phyloP scores from a whole-genome alignment of 2,797 vertebrate species.

The Sebastes miniatus region DNA sequence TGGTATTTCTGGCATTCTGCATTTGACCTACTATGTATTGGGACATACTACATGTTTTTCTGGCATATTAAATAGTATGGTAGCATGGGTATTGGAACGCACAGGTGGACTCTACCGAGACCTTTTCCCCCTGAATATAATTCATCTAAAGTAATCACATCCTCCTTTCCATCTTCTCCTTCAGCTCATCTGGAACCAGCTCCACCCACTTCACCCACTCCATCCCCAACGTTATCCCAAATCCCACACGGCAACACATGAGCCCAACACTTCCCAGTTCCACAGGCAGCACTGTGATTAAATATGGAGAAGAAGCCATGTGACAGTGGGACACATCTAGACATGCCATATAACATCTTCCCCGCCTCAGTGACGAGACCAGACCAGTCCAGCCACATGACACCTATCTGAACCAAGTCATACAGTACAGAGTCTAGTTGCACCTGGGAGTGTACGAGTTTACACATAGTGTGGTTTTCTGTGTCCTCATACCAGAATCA shows the following conservation, averaged over 20 bases:
- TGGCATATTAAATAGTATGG: too few species aligned
- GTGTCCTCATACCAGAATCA: neutral
- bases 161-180: neutral
- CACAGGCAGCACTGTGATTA: constrained; percentile 23
- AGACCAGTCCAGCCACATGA: neutral
- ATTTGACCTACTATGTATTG: too few species aligned
- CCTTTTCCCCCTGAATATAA: neutral
- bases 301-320: neutral
- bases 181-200: neutral
- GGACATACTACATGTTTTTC: too few species aligned
- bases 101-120: neutral
- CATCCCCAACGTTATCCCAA: constrained; percentile 7
- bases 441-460: neutral
- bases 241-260: constrained; percentile 6
- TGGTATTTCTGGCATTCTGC: too few species aligned
- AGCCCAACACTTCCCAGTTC: neutral
- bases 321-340: constrained; percentile 3
- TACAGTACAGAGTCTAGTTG: neutral
- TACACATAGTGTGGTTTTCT: neutral
- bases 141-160: neutral
- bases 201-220: neutral
- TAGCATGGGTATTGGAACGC: too few species aligned
- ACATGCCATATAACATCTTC: neutral
- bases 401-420: neutral
- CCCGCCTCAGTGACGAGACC: neutral